phyloP scores from a whole-genome alignment of 2,797 vertebrate genomes.

The Mormyrops attenuatus region DNA sequence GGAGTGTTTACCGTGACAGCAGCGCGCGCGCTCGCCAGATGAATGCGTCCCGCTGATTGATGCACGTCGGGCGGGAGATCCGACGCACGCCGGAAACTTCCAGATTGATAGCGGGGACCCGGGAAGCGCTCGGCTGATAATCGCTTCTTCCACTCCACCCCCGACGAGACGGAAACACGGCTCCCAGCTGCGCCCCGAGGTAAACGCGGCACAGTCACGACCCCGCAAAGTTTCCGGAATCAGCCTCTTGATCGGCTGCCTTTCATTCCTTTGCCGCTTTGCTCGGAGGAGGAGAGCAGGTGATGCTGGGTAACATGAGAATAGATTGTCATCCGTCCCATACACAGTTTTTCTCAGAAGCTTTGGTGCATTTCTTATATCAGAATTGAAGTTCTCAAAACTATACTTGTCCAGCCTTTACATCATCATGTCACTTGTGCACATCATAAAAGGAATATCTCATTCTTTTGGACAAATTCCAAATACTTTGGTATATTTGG shows the following conservation, averaged over 20 bases:
- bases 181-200: conserved; percentile 4
- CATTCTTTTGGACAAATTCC: not conserved
- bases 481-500: not conserved
- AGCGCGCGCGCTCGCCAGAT: not conserved
- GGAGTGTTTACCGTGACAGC: not conserved
- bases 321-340: not conserved
- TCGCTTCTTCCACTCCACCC: not conserved
- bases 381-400: not conserved
- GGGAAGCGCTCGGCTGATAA: not conserved
- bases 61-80: not conserved
- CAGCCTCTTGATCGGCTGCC: not conserved
- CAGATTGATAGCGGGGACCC: not conserved
- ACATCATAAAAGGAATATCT: not conserved
- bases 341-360: not conserved
- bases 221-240: not conserved
- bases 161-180: not conserved
- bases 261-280: not conserved
- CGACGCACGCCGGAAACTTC: not conserved
- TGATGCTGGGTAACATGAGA: not conserved
- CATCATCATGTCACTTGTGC: not conserved
- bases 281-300: not conserved
- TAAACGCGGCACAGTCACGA: not conserved
- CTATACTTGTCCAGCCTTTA: not conserved
- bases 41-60: not conserved
- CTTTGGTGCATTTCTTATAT: not conserved